Conservation (phyloP, 2,888 invertebrate genomes). For the Netelia fuscicornis region DNA sequence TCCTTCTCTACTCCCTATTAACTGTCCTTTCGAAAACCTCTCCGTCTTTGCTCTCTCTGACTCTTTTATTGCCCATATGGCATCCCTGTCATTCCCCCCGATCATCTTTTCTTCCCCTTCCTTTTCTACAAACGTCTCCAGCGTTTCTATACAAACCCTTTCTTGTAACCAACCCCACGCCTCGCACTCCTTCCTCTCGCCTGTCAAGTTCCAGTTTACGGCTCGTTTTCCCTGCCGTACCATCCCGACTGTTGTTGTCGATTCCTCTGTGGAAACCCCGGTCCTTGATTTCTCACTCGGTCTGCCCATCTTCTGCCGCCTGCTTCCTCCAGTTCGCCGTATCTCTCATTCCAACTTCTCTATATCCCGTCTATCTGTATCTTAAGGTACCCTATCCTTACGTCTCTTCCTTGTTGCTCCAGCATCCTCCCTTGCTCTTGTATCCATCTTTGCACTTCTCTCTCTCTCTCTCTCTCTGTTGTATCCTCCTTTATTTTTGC, state of each 20-base stretch:
- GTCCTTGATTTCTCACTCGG: background rate
- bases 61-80: no score
- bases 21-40: no score
- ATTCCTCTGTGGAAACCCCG: background rate
- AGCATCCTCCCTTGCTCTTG: background rate
- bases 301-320: background rate
- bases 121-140: no score
- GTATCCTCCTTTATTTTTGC: background rate
- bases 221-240: background rate
- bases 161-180: no score
- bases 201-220: background rate
- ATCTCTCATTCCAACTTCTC: background rate
- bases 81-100: background rate
- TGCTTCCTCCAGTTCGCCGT: background rate
- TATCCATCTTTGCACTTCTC: background rate
- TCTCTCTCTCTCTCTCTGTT: background rate
- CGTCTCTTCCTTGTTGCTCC: background rate
- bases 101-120: background rate
- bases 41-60: no score
- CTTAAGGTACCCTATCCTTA: background rate
- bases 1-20: background rate
- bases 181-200: background rate
- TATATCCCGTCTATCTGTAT: background rate
- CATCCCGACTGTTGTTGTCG: background rate
- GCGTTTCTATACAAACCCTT: no score